Conservation (phyloP, 2,888 invertebrate species). For the Phengaris arion region DNA sequence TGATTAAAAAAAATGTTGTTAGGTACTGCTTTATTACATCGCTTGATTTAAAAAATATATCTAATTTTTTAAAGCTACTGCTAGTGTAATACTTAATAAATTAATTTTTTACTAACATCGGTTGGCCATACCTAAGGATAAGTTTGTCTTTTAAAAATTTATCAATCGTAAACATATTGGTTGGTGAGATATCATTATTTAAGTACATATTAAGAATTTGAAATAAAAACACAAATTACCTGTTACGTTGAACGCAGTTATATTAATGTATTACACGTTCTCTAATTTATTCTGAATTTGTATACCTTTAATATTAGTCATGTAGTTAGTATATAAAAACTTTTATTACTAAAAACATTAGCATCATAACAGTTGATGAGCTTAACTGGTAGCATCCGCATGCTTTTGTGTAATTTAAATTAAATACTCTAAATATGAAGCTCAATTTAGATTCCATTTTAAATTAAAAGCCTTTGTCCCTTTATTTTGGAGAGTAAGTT, state of each 20-base stretch:
- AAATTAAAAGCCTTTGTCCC: background rate
- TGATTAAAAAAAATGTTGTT: too few species aligned
- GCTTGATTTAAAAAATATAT: too few species aligned
- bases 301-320: background rate
- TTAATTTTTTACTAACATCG: too few species aligned
- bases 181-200: background rate
- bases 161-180: background rate
- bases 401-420: background rate
- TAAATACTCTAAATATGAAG: too few species aligned
- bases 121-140: too few species aligned
- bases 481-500: background rate
- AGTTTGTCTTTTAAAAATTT: background rate
- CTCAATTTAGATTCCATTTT: too few species aligned
- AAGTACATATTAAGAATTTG: background rate
- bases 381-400: background rate
- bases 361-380: slow-evolving; percentile 5
- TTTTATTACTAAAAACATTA: slow-evolving; percentile 11
- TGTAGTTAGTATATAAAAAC: background rate
- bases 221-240: slow-evolving; percentile 7
- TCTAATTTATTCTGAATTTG: background rate
- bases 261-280: background rate
- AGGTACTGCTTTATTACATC: too few species aligned
- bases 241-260: slow-evolving; percentile 13
- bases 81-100: too few species aligned
- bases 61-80: too few species aligned